Evolutionary conservation across 2,888 invertebrate species (phyloP).

Genomic region (Archips crataeganus): DNA sequence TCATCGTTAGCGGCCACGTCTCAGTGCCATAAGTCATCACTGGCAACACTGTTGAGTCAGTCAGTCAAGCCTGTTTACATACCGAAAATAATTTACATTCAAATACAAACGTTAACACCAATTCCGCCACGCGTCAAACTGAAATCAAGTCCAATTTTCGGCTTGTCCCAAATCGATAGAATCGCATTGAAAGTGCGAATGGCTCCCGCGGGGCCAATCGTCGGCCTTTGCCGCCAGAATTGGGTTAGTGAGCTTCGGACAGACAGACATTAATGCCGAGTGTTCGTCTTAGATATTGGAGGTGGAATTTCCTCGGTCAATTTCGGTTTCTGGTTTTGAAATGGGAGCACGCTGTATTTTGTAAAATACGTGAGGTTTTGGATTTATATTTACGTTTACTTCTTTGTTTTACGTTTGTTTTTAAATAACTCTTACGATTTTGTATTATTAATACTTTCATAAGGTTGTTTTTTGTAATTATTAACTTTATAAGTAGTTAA

Average conservation of each 20-base stretch:
- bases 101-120: background rate
- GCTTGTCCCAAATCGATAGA: conserved; percentile 37
- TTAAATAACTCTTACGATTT: no score
- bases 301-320: background rate
- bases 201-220: conserved; percentile 50
- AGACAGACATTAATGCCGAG: conserved; percentile 11
- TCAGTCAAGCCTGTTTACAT: no score
- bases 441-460: no score
- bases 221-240: conserved; percentile 46
- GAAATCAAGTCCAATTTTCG: conserved; percentile 35
- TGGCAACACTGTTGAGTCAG: no score
- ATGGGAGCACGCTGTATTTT: no score
- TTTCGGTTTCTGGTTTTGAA: background rate
- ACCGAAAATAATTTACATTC: background rate
- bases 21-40: no score
- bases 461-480: no score
- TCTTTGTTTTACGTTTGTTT: no score
- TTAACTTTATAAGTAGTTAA: no score
- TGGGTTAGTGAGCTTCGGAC: conserved; percentile 23
- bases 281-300: background rate
- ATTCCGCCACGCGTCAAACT: background rate
- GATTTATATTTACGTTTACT: no score
- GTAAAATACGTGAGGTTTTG: no score
- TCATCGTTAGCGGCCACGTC: no score
- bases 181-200: conserved; percentile 48